Percentiles rank a stretch among this genome's conserved stretches.
Conservation (phyloP, 64 coral and sea anemone genomes). For the Dendronephthya gigantea region DNA sequence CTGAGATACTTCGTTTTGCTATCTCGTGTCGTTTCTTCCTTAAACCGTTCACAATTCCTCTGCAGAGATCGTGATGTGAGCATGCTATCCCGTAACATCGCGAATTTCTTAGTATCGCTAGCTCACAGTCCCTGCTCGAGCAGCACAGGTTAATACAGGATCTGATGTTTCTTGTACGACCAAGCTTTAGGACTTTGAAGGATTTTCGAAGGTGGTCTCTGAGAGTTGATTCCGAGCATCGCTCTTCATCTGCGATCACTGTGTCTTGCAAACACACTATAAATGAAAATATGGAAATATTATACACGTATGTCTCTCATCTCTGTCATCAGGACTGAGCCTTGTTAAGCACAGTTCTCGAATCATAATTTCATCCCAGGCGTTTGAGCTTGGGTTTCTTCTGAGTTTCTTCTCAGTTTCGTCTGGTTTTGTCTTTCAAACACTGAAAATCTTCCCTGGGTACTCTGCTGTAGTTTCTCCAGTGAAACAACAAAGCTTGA, state of each 20-base stretch:
- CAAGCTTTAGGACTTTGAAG: not conserved
- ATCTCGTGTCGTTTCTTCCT: not conserved
- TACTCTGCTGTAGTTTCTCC: no score
- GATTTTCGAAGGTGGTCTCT: slow-evolving; percentile 3
- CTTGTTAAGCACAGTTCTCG: no score
- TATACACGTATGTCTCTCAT: not conserved
- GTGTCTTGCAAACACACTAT: not conserved
- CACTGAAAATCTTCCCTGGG: no score
- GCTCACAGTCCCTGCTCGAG: not conserved
- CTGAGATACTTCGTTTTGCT: not conserved
- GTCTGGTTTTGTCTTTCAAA: no score
- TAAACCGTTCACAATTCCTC: not conserved
- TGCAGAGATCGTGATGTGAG: not conserved
- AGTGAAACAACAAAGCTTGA: no score
- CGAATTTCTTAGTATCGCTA: not conserved
- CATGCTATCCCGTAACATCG: not conserved
- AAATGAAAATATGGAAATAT: not conserved
- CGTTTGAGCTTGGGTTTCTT: no score
- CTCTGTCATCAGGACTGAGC: no score
- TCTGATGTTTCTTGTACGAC: not conserved
- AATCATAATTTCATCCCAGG: no score
- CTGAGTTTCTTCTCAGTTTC: no score
- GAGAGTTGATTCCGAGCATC: not conserved
- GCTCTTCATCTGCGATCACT: not conserved
- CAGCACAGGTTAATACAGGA: slow-evolving; percentile 6